Conservation (phyloP, 2,888 invertebrate species). For the Gonocerus acuteangulatus region DNA sequence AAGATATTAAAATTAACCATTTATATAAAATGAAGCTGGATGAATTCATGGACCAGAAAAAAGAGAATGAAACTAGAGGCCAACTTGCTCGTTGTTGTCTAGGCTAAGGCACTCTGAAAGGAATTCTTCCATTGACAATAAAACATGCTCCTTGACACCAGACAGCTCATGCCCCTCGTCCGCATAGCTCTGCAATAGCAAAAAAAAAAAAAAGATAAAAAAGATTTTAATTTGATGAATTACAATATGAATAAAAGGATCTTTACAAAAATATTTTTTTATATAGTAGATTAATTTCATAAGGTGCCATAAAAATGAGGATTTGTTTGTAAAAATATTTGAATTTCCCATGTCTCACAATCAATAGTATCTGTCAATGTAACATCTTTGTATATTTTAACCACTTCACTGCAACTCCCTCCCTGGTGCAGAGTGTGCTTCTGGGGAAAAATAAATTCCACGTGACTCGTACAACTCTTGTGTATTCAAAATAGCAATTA, state of each 20-base stretch:
- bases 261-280: not conserved
- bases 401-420: too few relatives aligned
- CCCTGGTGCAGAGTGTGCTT: too few relatives aligned
- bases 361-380: too few relatives aligned
- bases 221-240: too few relatives aligned
- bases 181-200: conserved; percentile 69
- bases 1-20: not conserved
- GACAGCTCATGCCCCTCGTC: conserved; percentile 80
- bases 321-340: too few relatives aligned
- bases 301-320: too few relatives aligned
- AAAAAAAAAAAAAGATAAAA: too few relatives aligned
- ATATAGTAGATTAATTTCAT: not conserved
- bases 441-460: too few relatives aligned
- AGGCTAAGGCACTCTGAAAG: conserved; percentile 82
- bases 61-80: conserved; percentile 22
- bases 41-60: conserved; percentile 1
- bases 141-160: conserved; percentile 83
- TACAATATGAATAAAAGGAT: not conserved
- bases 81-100: conserved; percentile 47
- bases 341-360: too few relatives aligned
- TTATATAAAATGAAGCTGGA: conserved; percentile 2
- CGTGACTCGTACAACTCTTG: too few relatives aligned
- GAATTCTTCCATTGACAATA: conserved; percentile 88
- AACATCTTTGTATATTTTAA: too few relatives aligned
- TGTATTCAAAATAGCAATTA: too few relatives aligned